phyloP scores from a whole-genome alignment of 1,140 invertebrate genomes.

The Antheraea mylitta region DNA sequence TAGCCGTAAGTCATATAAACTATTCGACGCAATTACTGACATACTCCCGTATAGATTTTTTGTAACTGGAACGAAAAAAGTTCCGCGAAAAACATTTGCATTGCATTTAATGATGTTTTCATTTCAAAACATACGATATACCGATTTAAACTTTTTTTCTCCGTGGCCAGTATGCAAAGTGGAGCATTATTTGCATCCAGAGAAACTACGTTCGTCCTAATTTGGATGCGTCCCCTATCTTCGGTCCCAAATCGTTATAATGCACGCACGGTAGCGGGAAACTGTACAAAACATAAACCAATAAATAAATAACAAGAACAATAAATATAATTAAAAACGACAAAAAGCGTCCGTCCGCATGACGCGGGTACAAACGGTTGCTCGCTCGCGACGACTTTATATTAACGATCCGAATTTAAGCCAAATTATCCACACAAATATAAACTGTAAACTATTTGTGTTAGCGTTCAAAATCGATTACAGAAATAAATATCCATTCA shows the following conservation, averaged over 20 bases:
- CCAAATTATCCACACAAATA: conserved; percentile 24
- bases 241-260: conserved; percentile 56
- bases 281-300: conserved; percentile 56
- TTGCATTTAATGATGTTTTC: conserved; percentile 53
- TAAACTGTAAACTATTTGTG: conserved; percentile 26
- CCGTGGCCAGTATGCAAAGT: conserved; percentile 49
- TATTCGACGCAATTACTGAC: not conserved
- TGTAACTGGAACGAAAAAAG: not conserved
- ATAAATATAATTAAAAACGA: conserved; percentile 77
- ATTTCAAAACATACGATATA: conserved; percentile 37
- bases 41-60: not conserved
- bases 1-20: not conserved
- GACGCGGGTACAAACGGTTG: conserved; percentile 60
- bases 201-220: conserved; percentile 62
- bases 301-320: conserved; percentile 74
- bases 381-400: conserved; percentile 53
- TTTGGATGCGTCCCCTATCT: conserved; percentile 70
- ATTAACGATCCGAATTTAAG: conserved; percentile 41
- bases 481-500: conserved; percentile 36
- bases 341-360: conserved; percentile 67
- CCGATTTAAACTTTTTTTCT: conserved; percentile 51
- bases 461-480: conserved; percentile 37
- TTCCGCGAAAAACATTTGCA: not conserved
- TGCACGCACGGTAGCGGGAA: conserved; percentile 69
- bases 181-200: conserved; percentile 63